Evolutionary conservation across 2,113 vertebrate genomes (phyloP).

Genomic region (Trichechus manatus): DNA sequence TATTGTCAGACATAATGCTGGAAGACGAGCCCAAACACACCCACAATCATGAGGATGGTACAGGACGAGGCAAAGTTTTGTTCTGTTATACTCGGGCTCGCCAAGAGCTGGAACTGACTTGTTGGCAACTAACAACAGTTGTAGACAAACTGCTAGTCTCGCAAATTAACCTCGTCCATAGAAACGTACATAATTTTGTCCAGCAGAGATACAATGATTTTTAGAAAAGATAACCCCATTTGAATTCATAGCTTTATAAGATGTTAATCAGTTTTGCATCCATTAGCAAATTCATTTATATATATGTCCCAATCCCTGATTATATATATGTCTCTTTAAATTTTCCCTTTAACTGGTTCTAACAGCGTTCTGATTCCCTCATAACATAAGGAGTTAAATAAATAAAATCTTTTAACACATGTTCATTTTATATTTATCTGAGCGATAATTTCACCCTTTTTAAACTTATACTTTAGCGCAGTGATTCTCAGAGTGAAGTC

Average conservation of each 20-base stretch:
- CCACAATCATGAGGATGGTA: background rate
- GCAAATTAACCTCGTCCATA: background rate
- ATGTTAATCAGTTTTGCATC: background rate
- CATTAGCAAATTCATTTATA: background rate
- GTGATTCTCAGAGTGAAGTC: background rate
- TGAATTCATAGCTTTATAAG: background rate
- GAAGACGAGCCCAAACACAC: background rate
- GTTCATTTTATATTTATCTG: background rate
- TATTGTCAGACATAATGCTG: background rate
- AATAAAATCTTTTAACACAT: constrained; percentile 1
- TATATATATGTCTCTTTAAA: background rate
- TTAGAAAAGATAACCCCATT: background rate
- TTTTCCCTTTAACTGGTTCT: constrained; percentile 13
- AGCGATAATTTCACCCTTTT: background rate
- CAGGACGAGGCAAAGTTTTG: background rate
- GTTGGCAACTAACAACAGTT: no score
- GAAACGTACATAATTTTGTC: background rate
- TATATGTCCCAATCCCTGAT: background rate
- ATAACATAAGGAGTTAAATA: background rate
- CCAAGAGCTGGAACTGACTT: background rate
- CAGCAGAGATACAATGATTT: background rate
- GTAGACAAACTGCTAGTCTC: constrained; percentile 18
- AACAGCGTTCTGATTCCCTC: background rate
- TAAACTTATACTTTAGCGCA: background rate
- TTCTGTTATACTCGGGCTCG: background rate